phyloP scores from a whole-genome alignment of 2,113 vertebrate genomes.

The Hucho hucho region DNA sequence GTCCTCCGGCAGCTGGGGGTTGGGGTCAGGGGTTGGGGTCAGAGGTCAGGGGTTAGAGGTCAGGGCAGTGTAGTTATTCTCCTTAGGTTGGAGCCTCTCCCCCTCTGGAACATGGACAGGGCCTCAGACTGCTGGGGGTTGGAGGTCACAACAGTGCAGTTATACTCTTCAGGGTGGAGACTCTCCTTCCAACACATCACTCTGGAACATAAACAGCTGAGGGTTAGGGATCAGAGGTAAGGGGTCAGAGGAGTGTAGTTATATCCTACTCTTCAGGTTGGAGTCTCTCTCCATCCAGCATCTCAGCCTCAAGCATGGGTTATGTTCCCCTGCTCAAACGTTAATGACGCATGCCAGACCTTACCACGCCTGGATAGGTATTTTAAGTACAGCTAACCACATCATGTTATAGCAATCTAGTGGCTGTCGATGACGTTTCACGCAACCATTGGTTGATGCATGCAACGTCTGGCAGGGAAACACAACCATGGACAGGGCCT shows the following conservation, averaged over 20 bases:
- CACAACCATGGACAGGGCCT: too few species aligned
- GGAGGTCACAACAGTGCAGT: not conserved
- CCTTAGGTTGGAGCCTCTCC: slow-evolving; percentile 76
- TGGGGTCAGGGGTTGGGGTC: too few species aligned
- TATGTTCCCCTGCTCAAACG: too few species aligned
- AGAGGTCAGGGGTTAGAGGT: not conserved
- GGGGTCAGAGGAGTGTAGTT: not conserved
- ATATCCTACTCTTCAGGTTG: not conserved
- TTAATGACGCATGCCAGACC: too few species aligned
- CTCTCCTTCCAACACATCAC: not conserved
- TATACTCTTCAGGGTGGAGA: not conserved
- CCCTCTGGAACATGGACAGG: slow-evolving; percentile 75
- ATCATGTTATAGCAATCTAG: too few species aligned
- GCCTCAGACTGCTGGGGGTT: not conserved
- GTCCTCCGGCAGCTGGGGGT: too few species aligned
- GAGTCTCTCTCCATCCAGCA: not conserved
- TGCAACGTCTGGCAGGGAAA: too few species aligned
- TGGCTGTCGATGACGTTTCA: too few species aligned
- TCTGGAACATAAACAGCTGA: not conserved
- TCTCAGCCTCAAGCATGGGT: not conserved
- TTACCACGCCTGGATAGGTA: too few species aligned
- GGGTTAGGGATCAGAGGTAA: not conserved
- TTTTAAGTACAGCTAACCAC: too few species aligned
- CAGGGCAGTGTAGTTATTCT: slow-evolving; percentile 91
- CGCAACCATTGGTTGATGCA: not conserved